Evolutionary conservation across 2,888 invertebrate species (phyloP).

Genomic region (Strigamia crassipes): DNA sequence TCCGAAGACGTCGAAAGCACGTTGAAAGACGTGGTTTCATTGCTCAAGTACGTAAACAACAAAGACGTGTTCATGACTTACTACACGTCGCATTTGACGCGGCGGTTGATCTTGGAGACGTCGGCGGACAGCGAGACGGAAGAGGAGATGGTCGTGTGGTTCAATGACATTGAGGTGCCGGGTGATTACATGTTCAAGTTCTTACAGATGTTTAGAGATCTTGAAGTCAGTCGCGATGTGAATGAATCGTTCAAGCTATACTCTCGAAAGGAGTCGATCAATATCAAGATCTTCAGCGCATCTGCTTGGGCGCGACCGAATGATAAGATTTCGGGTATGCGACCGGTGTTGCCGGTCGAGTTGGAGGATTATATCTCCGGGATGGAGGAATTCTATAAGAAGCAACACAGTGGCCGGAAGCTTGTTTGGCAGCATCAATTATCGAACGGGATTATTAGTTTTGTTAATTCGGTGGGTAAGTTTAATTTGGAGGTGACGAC

Average conservation of each 20-base stretch:
- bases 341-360: constrained; percentile 95
- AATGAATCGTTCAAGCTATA: constrained; percentile 87
- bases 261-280: constrained; percentile 72
- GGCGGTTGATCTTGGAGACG: constrained; percentile 93
- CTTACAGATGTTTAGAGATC: constrained; percentile 90
- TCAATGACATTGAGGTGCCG: constrained; percentile 95
- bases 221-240: constrained; percentile 96
- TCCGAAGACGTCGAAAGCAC: constrained; percentile 96
- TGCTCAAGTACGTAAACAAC: constrained; percentile 97
- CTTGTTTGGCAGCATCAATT: constrained; percentile 99
- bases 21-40: constrained; percentile 81
- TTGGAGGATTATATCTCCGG: constrained; percentile 98
- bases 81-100: constrained; percentile 95
- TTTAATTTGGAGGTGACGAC: constrained; percentile 99
- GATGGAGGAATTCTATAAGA: constrained; percentile 97
- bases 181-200: constrained; percentile 98
- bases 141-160: constrained; percentile 99
- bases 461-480: too few relatives aligned
- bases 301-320: constrained; percentile 94
- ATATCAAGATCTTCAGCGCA: constrained; percentile 96
- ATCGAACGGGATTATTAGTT: constrained; percentile 98
- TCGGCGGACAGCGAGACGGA: too few relatives aligned
- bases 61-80: constrained; percentile 99
- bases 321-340: constrained; percentile 86
- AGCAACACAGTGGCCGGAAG: constrained; percentile 95